Evolutionary conservation across 2,113 vertebrate genomes (phyloP), one percentile per base, ranked within the genome.

Genomic region (Hyperoodon ampullatus): DNA sequence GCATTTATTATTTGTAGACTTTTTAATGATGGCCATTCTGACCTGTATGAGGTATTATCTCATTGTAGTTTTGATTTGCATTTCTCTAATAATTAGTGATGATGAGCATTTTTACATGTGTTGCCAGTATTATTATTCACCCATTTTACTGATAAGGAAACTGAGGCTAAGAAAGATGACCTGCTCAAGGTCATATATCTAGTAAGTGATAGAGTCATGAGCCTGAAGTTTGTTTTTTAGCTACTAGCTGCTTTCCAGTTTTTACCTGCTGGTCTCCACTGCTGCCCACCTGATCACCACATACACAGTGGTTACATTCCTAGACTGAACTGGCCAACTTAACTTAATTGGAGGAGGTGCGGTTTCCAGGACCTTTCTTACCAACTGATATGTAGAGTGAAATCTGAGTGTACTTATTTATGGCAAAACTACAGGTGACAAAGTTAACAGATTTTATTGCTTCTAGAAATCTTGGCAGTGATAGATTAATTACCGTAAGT

Each of bases 401-500:
- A 81, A 71, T 68, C 35, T 77, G n/a, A 77, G 61, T 33, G 11
- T 35, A 42, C 85, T 16, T 44, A 3, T 72, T 91, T 77, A 88
- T 19, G 42, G 30, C 82, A 93, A 88, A 95, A 83, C 47, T 74
- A 89, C n/a, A 86, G 71, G 71, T 77, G 66, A 86, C 55, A 39
- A 39, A n/a, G 61, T 74, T n/a, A 87, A 88, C 35, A 77, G 63
- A 58, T 77, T 93, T 86, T 77, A 89, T 92, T 83, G 86, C 90
- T 96, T 95, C 82, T 87, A 88, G 95, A 93, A 97, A 87, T 68
- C 70, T 72, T 95, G 83, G 72, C 92, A 68, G 75, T 23, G 15
- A 53, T 53, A 60, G 14, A 35, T 85, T 87, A 81, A 95, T 96
- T 91, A 88, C 74, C 70, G 70, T 58, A 94, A 88, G 84, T 65